Evolutionary conservation across 2,113 vertebrate genomes (phyloP).

Genomic region (Myotis yumanensis): DNA sequence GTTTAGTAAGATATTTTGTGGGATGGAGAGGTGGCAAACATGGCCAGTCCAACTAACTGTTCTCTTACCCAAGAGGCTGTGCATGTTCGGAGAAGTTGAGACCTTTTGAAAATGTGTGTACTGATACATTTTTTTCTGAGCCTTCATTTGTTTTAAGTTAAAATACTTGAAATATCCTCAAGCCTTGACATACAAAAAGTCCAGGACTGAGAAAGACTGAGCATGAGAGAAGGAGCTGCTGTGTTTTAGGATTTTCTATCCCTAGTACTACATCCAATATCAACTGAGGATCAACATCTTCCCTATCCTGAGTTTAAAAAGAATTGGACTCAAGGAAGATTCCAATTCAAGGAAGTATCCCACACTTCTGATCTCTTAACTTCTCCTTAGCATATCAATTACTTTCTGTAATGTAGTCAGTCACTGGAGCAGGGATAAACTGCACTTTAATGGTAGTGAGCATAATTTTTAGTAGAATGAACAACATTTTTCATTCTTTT

Average conservation of each 20-base stretch:
- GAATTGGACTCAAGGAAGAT: background rate
- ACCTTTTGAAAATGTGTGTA: background rate
- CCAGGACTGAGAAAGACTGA: background rate
- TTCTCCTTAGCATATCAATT: background rate
- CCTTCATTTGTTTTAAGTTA: slow-evolving; percentile 25
- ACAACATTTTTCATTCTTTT: background rate
- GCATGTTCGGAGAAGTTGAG: background rate
- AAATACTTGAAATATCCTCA: slow-evolving; percentile 12
- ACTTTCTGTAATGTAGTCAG: background rate
- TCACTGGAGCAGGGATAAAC: background rate
- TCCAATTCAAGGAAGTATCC: no score
- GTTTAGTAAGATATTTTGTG: background rate
- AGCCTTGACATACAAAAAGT: background rate
- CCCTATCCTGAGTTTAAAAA: background rate
- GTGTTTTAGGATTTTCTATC: background rate
- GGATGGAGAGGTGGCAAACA: background rate
- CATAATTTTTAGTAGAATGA: background rate
- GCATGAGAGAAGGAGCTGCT: background rate
- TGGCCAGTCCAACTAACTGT: background rate
- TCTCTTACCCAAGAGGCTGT: background rate
- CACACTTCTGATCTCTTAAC: background rate
- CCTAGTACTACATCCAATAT: background rate
- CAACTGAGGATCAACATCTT: background rate
- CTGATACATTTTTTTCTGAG: background rate
- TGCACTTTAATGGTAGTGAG: background rate